Evolutionary conservation across 1,140 invertebrate species (phyloP), one percentile per base, ranked within the genome.

Genomic region (Aphelenchoides avenae): DNA sequence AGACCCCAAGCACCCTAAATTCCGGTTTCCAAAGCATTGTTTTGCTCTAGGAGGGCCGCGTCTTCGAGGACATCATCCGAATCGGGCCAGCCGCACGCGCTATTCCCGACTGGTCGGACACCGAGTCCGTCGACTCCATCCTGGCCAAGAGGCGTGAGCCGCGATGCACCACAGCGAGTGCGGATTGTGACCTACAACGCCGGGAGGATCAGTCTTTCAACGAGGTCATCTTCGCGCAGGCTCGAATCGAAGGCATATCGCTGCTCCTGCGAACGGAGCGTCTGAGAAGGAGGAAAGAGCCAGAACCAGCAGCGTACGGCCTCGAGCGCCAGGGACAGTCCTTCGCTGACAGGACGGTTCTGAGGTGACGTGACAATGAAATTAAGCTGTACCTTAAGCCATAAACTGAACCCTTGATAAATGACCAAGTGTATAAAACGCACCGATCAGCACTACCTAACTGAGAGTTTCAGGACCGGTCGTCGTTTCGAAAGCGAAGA

Each of bases 81-180:
- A 59, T 66, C n/a, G 42, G 48, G 11, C 20, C 43, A 22, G 26
- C 27, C 26, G 30, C 20, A 20, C 49, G 50, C 20, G 13, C 27
- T n/a, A 26, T 40, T 5, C 52, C 55, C 44, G 39, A 47, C n/a
- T 40, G 41, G 24, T 66, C 64, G 15, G 64, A 66, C 41, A 60
- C 65, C 11, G 64, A 66, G 50, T 55, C 43, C 29, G 66, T 65
- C 0, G 58, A 65, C 33, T 62, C 67, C 7, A 29, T 69, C 27
- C 39, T 26, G 26, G 33, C 37, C 7, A 22, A 46, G 18, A 15
- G 39, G 20, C 30, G 34, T 31, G 29, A 57, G 22, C 52, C 52
- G 9, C 34, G 53, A 11, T 24, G 26, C 9, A 27, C 34, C 11
- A 58, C 30, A 27, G 55, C 58, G 7, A 18, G 26, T 3, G 55